phyloP scores from a whole-genome alignment of 2,888 invertebrate genomes.

The Bibio marci region DNA sequence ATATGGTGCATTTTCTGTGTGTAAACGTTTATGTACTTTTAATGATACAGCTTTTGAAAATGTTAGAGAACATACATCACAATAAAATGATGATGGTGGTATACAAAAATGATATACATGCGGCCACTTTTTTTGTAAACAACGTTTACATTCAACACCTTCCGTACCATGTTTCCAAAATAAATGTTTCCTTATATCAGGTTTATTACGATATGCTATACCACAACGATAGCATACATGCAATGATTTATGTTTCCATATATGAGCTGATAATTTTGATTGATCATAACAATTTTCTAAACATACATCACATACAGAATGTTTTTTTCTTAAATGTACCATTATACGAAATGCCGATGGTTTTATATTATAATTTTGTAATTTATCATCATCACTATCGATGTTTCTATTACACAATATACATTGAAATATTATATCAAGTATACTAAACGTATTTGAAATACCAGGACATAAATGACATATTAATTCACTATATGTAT shows the following conservation, averaged over 20 bases:
- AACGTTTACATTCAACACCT: constrained; percentile 67
- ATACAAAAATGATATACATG: constrained; percentile 83
- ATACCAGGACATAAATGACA: constrained; percentile 74
- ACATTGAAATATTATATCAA: constrained; percentile 57
- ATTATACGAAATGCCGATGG: constrained; percentile 78
- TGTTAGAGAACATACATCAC: constrained; percentile 62
- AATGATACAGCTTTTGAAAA: constrained; percentile 62
- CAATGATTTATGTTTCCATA: constrained; percentile 79
- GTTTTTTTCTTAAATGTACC: constrained; percentile 72
- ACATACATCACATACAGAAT: constrained; percentile 76
- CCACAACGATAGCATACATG: constrained; percentile 78
- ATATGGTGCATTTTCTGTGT: constrained; percentile 53
- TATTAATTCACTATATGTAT: constrained; percentile 70
- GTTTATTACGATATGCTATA: constrained; percentile 73
- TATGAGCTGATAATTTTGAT: constrained; percentile 59
- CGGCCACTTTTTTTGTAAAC: constrained; percentile 80
- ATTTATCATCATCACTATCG: too few species aligned
- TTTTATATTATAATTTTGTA: too few species aligned
- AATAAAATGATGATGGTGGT: constrained; percentile 58
- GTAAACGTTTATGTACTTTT: constrained; percentile 70
- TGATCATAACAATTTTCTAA: constrained; percentile 67
- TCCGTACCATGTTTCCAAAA: constrained; percentile 90
- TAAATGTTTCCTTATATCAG: constrained; percentile 73
- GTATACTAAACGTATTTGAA: constrained; percentile 27
- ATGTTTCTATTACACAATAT: constrained; percentile 73